Evolutionary conservation across 2,113 vertebrate genomes (phyloP).

Genomic region (chimpanzee (Pan troglodytes)): NHGRI_mPanTro3-v2.1_pri NC_072404.2:44136001-44136500

Average conservation of each 20-base stretch:
- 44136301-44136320: neutral
- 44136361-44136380: neutral
- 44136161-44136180: too few relatives aligned
- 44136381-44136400: neutral
- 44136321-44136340: neutral
- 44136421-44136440: neutral
- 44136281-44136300: neutral
- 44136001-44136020: neutral
- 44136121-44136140: neutral
- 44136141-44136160: neutral
- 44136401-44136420: neutral
- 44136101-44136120: neutral
- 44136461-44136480: conserved; percentile 23
- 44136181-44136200: neutral
- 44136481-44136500: neutral
- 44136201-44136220: fast-evolving
- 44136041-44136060: neutral
- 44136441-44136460: conserved; percentile 4
- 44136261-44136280: fast-evolving
- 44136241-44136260: neutral
- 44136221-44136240: neutral
- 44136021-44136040: neutral
- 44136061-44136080: neutral
- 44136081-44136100: neutral
- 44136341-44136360: neutral